phyloP scores from a whole-genome alignment of 2,113 vertebrate species.

The Embiotoca jacksoni region DNA sequence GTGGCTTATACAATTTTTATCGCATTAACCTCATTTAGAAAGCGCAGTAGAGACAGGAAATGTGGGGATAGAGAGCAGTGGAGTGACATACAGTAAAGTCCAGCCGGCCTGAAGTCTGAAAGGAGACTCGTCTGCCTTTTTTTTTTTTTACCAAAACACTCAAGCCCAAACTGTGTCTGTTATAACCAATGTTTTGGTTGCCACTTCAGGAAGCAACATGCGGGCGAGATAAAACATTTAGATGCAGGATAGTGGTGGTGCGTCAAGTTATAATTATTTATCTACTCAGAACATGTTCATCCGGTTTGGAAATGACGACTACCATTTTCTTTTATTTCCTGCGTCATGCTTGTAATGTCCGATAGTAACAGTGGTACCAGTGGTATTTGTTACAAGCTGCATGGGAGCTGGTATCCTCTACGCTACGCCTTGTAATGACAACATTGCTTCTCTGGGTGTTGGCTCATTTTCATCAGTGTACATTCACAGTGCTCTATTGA shows the following conservation, averaged over 20 bases:
- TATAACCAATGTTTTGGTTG: background rate
- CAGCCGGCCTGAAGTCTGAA: background rate
- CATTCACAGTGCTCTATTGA: background rate
- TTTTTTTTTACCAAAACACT: background rate
- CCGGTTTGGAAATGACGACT: slow-evolving; percentile 2
- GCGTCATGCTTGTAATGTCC: background rate
- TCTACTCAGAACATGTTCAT: slow-evolving; percentile 11
- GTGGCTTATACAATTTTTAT: no score
- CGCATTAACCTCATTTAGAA: no score
- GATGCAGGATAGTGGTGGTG: background rate
- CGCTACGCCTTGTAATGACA: slow-evolving; percentile 2
- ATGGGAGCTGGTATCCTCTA: background rate
- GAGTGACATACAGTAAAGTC: background rate
- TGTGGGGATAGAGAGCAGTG: background rate
- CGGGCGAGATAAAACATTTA: slow-evolving; percentile 3
- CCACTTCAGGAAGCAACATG: background rate
- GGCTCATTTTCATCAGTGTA: slow-evolving; percentile 7
- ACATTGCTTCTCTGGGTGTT: slow-evolving; percentile 25
- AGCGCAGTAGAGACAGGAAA: background rate
- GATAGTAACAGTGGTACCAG: background rate
- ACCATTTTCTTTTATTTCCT: background rate
- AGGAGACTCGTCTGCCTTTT: no score
- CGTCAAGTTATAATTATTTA: background rate
- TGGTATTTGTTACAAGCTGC: background rate
- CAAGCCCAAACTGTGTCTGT: background rate